These are phyloP conservation scores for Stenurella melanura DNA, from an alignment of 2,888 invertebrate species.

Conservation along the genomic window DNA sequence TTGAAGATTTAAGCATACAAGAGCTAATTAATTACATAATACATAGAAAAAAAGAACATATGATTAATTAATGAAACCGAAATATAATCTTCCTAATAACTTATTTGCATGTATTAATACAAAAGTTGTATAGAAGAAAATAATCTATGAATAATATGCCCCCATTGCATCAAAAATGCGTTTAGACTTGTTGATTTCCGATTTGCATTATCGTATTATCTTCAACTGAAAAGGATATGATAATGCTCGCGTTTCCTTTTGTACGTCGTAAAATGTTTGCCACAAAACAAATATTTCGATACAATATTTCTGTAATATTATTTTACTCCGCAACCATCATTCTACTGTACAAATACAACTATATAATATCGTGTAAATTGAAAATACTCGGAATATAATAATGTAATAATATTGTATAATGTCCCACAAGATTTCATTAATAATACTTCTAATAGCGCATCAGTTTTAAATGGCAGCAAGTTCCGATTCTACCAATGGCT, in stretches of 20 bases:
- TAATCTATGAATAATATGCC: too few species aligned
- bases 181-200: neutral
- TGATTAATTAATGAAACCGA: too few species aligned
- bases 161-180: too few species aligned
- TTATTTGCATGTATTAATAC: too few species aligned
- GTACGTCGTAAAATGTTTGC: neutral
- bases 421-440: too few species aligned
- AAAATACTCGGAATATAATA: neutral
- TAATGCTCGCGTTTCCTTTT: neutral
- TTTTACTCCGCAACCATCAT: neutral
- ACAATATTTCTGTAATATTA: neutral
- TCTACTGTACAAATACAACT: neutral
- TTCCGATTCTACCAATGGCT: neutral
- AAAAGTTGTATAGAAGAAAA: too few species aligned
- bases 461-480: neutral
- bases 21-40: too few species aligned
- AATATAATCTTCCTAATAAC: too few species aligned
- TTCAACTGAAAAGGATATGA: neutral
- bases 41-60: too few species aligned
- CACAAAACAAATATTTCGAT: neutral
- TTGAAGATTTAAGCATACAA: too few species aligned
- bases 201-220: neutral
- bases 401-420: too few species aligned
- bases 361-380: neutral
- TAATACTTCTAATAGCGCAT: too few species aligned